phyloP scores from a whole-genome alignment of 2,113 vertebrate genomes.

The Nesospiza acunhae region DNA sequence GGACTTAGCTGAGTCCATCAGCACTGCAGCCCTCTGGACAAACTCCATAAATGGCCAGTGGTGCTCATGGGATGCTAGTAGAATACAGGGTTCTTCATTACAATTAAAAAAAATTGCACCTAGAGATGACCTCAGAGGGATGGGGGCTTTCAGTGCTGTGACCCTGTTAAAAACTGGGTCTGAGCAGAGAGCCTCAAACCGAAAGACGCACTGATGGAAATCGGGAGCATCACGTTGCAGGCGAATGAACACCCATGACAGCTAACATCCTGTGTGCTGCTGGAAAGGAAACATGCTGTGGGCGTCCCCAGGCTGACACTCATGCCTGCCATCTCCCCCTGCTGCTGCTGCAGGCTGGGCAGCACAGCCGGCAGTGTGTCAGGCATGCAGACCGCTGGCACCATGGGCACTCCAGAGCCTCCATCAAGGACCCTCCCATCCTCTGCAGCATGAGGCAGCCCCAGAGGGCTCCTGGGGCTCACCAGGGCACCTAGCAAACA shows the following conservation, averaged over 20 bases:
- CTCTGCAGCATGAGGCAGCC: background rate
- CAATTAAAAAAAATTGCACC: background rate
- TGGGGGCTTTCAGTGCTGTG: background rate
- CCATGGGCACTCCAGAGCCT: background rate
- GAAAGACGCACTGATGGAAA: slow-evolving; percentile 4
- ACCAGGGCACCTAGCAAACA: background rate
- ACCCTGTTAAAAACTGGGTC: background rate
- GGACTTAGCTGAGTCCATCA: background rate
- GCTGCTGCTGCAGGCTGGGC: background rate
- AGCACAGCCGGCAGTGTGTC: fast-evolving
- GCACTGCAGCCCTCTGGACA: background rate
- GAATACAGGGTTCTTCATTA: background rate
- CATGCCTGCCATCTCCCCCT: background rate
- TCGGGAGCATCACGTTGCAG: background rate
- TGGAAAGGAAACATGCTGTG: slow-evolving; percentile 35
- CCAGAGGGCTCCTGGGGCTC: background rate
- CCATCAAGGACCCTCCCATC: background rate
- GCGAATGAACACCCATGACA: slow-evolving; percentile 9
- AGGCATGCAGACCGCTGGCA: fast-evolving
- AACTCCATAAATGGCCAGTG: background rate
- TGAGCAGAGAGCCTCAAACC: background rate
- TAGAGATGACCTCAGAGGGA: background rate
- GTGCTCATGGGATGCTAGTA: background rate
- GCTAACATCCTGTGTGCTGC: slow-evolving; percentile 51
- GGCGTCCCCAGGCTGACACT: slow-evolving; percentile 21